Base-by-base conservation (phyloP, 2,113 vertebrate species). In the Morone chrysops region DNA sequence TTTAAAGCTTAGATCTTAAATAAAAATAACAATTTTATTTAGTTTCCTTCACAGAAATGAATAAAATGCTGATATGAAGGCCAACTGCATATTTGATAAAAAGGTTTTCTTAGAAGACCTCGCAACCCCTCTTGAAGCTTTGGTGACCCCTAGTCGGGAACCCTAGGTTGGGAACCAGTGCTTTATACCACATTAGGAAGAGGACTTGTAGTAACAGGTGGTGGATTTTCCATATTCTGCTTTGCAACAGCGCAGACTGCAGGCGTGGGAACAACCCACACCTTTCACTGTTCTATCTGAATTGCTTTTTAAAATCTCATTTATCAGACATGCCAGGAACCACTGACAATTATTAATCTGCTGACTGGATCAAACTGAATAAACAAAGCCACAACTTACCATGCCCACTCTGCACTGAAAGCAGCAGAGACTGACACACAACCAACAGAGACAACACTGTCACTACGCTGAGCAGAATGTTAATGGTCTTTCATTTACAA, bases 191-290 rank as follows among this genome's bases (percentile, higher is more conserved):
- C 6, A 12, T 31, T 14, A 31, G 6, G 20, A 9, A 54, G 53
- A 54, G 53, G 22, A 31, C 22, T 31, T 31, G 53, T n/a, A n/a
- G 48, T 51, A 51, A n/a, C n/a, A 22, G 25, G 22, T 31, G 13
- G 56, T 59, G 12, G 57, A 54, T 54, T n/a, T n/a, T 54, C 8
- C 3, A 8, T 17, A 20, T 17, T 18, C 3, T 47, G 13, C 45
- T 47, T 47, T 47, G 45, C 10, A 47, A 47, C 45, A 47, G 4
- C 12, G 45, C 50, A 18, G 50, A 51, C 50, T 18, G 50, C 50
- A 2, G 50, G n/a, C 1, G 1, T 59, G 22, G 22, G 25, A 14
- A 75, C 54, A 54, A 54, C 60, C 78, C 70, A 80, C 71, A 88
- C 48, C 73, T 82, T 47, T 36, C 50, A 18, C 43, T 47, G 6